phyloP scores from a whole-genome alignment of 2,888 invertebrate species.

The Drosophila neonasuta region DNA sequence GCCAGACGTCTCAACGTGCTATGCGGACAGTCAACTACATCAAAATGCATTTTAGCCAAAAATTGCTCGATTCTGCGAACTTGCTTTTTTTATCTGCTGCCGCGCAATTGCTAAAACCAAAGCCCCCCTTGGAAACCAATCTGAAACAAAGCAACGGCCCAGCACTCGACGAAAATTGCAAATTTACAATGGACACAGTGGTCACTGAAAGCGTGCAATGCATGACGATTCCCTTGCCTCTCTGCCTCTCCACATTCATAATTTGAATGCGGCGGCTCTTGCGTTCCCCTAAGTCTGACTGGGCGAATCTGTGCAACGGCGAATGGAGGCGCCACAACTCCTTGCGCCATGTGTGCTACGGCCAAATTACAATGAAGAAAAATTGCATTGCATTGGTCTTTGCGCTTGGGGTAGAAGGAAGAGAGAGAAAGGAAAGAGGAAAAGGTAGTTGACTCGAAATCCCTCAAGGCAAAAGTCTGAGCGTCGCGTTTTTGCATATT shows the following conservation, averaged over 20 bases:
- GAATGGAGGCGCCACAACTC: conserved; percentile 28
- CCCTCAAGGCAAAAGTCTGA: conserved; percentile 72
- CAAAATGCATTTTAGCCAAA: conserved; percentile 74
- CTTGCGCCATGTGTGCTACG: conserved; percentile 1
- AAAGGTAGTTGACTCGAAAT: conserved; percentile 40
- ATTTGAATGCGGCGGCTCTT: conserved; percentile 62
- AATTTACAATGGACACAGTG: conserved; percentile 68
- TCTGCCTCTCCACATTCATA: conserved; percentile 43
- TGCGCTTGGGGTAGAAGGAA: not conserved
- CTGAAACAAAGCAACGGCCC: conserved; percentile 62
- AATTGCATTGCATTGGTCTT: conserved; percentile 62
- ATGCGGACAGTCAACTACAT: conserved; percentile 56
- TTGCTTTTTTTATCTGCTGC: conserved; percentile 10
- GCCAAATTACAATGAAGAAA: conserved; percentile 74
- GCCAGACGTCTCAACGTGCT: conserved; percentile 43
- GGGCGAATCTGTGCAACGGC: conserved; percentile 65
- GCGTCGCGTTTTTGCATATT: conserved; percentile 68
- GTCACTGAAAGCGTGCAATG: conserved; percentile 31
- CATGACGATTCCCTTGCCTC: conserved; percentile 34
- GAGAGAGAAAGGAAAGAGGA: not conserved
- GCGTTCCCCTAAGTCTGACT: conserved; percentile 17
- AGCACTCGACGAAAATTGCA: conserved; percentile 71
- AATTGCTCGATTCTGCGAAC: conserved; percentile 46
- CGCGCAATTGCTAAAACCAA: conserved; percentile 2
- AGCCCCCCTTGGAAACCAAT: conserved; percentile 42